These are phyloP conservation scores for Uromys caudimaculatus DNA, from an alignment of 2,797 vertebrate species.

Conservation along the genomic window DNA sequence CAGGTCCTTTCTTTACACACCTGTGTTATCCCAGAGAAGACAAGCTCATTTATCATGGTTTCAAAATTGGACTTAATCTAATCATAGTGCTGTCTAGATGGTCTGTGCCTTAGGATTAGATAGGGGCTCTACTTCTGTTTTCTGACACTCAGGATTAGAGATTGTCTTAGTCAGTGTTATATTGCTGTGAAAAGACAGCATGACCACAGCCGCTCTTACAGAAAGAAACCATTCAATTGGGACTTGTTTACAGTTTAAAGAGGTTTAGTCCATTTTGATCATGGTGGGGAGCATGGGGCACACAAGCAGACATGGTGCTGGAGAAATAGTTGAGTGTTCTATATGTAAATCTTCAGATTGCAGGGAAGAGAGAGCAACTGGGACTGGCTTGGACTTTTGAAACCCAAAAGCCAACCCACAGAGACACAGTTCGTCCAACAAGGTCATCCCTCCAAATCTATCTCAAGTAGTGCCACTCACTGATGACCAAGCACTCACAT, in stretches of 20 bases:
- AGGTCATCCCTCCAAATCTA: background rate
- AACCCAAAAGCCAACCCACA: background rate
- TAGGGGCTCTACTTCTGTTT: background rate
- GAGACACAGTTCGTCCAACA: background rate
- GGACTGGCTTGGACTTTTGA: background rate
- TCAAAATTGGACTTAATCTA: background rate
- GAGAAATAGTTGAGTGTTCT: background rate
- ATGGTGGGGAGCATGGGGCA: background rate
- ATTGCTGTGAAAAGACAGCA: background rate
- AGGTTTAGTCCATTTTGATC: background rate
- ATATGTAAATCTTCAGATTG: background rate
- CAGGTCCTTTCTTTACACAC: background rate
- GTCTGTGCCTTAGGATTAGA: background rate
- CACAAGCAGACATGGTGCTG: background rate
- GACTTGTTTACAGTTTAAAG: background rate
- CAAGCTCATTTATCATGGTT: background rate
- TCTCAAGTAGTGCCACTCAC: background rate
- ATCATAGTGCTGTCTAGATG: background rate
- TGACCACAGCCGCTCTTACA: background rate
- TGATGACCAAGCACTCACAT: background rate
- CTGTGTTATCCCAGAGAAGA: background rate
- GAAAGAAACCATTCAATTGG: background rate
- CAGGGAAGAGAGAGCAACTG: background rate
- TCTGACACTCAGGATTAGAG: background rate
- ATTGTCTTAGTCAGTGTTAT: background rate